Conservation (phyloP, 2,888 invertebrate genomes). For the Strigamia crassipes region DNA sequence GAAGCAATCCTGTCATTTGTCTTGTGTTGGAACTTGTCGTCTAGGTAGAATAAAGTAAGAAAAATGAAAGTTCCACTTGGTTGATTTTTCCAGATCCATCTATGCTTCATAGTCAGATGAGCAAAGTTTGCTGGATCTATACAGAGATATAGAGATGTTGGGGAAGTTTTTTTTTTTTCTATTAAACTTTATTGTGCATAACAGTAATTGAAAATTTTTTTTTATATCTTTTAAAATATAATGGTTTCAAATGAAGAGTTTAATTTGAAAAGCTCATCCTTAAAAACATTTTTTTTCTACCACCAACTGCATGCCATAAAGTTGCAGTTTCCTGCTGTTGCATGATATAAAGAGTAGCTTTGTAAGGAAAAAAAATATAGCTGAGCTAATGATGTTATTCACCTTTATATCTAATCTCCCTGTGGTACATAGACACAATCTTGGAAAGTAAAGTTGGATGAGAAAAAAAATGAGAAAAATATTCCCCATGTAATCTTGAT, state of each 20-base stretch:
- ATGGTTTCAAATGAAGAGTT: constrained; percentile 33
- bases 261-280: constrained; percentile 18
- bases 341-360: constrained; percentile 27
- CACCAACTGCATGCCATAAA: neutral
- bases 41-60: constrained; percentile 40
- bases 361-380: constrained; percentile 3
- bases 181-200: constrained; percentile 42
- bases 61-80: constrained; percentile 40
- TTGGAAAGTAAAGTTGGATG: constrained; percentile 34
- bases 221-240: constrained; percentile 4
- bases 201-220: constrained; percentile 23
- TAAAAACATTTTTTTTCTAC: neutral
- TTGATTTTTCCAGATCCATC: constrained; percentile 32
- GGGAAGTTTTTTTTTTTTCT: neutral
- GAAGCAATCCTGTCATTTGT: constrained; percentile 35
- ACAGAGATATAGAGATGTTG: constrained; percentile 31
- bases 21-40: constrained; percentile 38
- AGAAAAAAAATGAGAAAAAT: constrained; percentile 35
- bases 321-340: constrained; percentile 33
- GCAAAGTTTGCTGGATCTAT: constrained; percentile 24
- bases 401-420: constrained; percentile 42
- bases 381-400: constrained; percentile 35
- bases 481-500: constrained; percentile 42
- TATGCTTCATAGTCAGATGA: constrained; percentile 42
- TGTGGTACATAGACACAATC: constrained; percentile 37